Evolutionary conservation across 2,113 vertebrate species (phyloP).

Genomic region (Leuciscus idus): DNA sequence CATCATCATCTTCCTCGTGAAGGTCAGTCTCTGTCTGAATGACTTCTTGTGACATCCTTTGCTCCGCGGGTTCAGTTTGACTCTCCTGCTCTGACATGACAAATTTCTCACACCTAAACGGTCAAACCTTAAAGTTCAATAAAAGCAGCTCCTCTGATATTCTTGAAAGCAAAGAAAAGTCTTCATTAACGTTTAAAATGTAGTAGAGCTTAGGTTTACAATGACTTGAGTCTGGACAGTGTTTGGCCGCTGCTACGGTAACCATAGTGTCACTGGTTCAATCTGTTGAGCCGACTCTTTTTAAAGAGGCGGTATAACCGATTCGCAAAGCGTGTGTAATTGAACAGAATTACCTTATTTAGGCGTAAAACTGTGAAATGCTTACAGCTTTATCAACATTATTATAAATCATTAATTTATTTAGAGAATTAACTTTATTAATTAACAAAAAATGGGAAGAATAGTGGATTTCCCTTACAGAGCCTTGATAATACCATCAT

Average conservation of each 20-base stretch:
- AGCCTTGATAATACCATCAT: not conserved
- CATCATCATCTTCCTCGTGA: not conserved
- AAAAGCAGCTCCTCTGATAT: not conserved
- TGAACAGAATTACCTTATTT: not conserved
- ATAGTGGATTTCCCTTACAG: not conserved
- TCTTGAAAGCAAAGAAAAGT: not conserved
- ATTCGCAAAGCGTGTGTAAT: not conserved
- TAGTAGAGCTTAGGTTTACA: not conserved
- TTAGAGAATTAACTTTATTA: not conserved
- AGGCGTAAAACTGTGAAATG: not conserved
- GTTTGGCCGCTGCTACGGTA: constrained; percentile 62
- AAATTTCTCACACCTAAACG: not conserved
- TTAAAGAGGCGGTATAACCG: not conserved
- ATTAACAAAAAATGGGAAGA: not conserved
- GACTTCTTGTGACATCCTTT: not conserved
- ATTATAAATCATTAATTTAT: not conserved
- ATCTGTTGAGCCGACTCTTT: constrained; percentile 22
- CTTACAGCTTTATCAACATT: not conserved
- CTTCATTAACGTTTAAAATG: not conserved
- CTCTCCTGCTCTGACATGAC: constrained; percentile 36
- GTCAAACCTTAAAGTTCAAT: not conserved
- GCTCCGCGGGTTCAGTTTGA: not conserved
- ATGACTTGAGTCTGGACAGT: not conserved
- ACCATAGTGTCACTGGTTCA: constrained; percentile 42
- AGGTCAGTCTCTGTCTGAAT: not conserved